phyloP scores from a whole-genome alignment of 2,888 invertebrate genomes.

The Tyria jacobaeae region DNA sequence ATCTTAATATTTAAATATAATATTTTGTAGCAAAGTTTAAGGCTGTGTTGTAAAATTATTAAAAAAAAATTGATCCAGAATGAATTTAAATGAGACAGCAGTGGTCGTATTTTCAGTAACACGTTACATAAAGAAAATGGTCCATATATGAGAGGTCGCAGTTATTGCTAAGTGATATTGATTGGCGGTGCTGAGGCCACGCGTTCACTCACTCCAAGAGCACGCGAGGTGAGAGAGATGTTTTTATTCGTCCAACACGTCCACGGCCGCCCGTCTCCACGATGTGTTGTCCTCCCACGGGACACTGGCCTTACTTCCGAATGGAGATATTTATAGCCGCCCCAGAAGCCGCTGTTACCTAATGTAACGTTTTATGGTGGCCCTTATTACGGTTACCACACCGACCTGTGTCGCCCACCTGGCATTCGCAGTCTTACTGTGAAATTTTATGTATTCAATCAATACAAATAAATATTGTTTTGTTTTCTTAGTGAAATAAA shows the following conservation, averaged over 20 bases:
- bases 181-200: slow-evolving; percentile 69
- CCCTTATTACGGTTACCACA: slow-evolving; percentile 83
- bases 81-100: slow-evolving; percentile 52
- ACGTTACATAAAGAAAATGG: slow-evolving; percentile 69
- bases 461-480: slow-evolving; percentile 59
- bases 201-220: slow-evolving; percentile 53
- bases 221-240: slow-evolving; percentile 75
- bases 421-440: slow-evolving; percentile 54
- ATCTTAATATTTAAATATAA: too few relatives aligned
- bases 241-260: slow-evolving; percentile 85
- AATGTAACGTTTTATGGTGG: slow-evolving; percentile 86
- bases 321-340: slow-evolving; percentile 86
- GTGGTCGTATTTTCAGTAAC: slow-evolving; percentile 59
- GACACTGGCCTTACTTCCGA: slow-evolving; percentile 84
- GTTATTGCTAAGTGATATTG: slow-evolving; percentile 82
- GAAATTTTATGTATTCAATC: slow-evolving; percentile 74
- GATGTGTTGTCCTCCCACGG: slow-evolving; percentile 82
- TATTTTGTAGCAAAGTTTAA: too few relatives aligned
- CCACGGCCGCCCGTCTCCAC: slow-evolving; percentile 73
- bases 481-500: slow-evolving; percentile 51
- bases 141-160: slow-evolving; percentile 67
- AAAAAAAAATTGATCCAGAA: slow-evolving; percentile 17
- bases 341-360: slow-evolving; percentile 86
- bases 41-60: not conserved
- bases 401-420: slow-evolving; percentile 69